These are phyloP conservation scores for Channa maculata DNA, from an alignment of 2,113 vertebrate species.

Conservation along the genomic window DNA sequence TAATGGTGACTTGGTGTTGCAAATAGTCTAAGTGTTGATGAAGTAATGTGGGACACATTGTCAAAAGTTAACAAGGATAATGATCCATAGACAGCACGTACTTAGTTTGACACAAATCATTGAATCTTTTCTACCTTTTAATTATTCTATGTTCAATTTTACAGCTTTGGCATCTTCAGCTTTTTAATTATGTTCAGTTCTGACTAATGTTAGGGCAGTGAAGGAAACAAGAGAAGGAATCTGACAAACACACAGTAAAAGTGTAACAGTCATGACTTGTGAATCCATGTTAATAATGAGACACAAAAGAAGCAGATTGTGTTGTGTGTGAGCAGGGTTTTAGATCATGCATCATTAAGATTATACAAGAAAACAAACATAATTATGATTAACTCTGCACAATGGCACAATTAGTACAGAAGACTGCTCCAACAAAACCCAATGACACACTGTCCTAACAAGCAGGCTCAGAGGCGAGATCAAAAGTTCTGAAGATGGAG, in stretches of 20 bases:
- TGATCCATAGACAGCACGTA: constrained; percentile 1
- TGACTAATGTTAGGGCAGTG: neutral
- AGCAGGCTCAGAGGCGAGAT: constrained; percentile 48
- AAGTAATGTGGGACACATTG: constrained; percentile 26
- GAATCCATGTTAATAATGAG: neutral
- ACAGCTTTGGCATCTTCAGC: neutral
- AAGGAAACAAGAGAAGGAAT: neutral
- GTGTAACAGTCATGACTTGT: neutral
- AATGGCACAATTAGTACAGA: constrained; percentile 38
- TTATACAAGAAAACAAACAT: constrained; percentile 29
- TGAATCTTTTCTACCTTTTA: neutral
- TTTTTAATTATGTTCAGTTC: neutral
- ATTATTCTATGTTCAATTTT: neutral
- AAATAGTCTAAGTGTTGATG: neutral
- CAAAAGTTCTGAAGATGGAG: constrained; percentile 58
- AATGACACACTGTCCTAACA: constrained; percentile 60
- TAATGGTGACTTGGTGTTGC: constrained; percentile 8
- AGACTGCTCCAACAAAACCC: constrained; percentile 21
- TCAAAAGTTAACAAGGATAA: constrained; percentile 14
- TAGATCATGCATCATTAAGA: neutral
- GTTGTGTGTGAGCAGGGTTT: neutral
- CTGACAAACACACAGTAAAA: neutral
- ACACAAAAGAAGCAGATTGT: neutral
- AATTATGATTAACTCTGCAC: constrained; percentile 35
- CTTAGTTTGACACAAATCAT: constrained; percentile 2